Evolutionary conservation across 2,797 vertebrate species (phyloP), one percentile per base, ranked within the genome.

Genomic region (Craterocephalus amniculus): DNA sequence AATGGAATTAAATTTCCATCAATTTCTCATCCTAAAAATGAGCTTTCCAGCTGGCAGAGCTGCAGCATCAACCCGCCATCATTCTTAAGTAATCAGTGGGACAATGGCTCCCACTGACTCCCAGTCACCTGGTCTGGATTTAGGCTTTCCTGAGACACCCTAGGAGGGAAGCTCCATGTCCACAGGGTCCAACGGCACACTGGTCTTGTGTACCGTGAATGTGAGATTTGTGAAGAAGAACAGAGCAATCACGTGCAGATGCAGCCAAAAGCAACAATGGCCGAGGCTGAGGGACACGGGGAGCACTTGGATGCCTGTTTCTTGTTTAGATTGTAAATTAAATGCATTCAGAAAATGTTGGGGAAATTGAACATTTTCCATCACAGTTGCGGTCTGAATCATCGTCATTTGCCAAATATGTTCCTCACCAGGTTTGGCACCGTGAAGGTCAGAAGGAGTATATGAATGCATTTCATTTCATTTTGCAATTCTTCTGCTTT

Each of bases 111-210:
- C 76, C 59, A 84, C 83, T 90, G 84, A 89, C 22, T n/a, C 26
- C 9, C 43, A 83, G 86, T 90, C 91, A 91, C 87, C 90, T 89
- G 89, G 66, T 90, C 65, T 74, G 70, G 64, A 67, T 22, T 31
- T 43, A 6, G 32, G 49, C 55, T 34, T 51, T 69, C 72, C 76
- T 71, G 70, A 72, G 74, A 89, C 79, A 71, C 31, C 58, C 79
- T 35, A 48, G 48, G 58, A 80, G 64, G 27, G 68, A 57, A 45
- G 71, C n/a, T n/a, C n/a, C n/a, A 83, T 63, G 72, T 26, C 89
- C 66, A 0, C 45, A 45, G 73, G 84, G 66, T 13, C 38, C 9
- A 34, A 34, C 40, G 1, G 56, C 31, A 65, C 55, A 40, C 77
- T 64, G 81, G 83, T 91, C 89, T 89, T 88, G 86, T 88, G 87